Percentiles rank a stretch among this genome's conserved stretches.
phyloP scores from a whole-genome alignment of 2,888 invertebrate species.

The Pomacea canaliculata region DNA sequence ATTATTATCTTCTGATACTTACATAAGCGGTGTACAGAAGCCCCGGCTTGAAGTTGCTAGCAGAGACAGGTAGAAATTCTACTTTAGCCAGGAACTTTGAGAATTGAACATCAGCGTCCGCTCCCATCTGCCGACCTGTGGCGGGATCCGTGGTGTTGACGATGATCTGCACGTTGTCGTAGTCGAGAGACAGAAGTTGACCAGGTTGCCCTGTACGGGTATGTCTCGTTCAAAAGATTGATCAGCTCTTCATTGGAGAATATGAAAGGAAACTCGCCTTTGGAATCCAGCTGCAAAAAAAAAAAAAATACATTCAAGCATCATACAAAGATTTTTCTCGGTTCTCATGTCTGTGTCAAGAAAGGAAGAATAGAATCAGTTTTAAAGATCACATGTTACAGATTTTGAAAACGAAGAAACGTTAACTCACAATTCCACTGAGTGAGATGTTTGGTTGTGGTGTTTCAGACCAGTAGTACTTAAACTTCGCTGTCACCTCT shows the following conservation, averaged over 20 bases:
- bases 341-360: too few species aligned
- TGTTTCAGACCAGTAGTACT: conserved; percentile 32
- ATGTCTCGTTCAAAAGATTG: too few species aligned
- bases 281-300: conserved; percentile 8
- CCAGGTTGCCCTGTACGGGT: neutral
- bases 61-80: conserved; percentile 80
- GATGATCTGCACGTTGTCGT: conserved; percentile 27
- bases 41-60: conserved; percentile 89
- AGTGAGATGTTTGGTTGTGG: neutral
- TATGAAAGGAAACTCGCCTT: conserved; percentile 6
- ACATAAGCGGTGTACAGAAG: conserved; percentile 86
- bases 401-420: too few species aligned
- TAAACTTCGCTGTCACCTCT: conserved; percentile 76
- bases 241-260: conserved; percentile 4
- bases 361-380: too few species aligned
- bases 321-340: too few species aligned
- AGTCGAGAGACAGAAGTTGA: neutral
- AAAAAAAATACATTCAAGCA: neutral
- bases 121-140: conserved; percentile 87
- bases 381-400: too few species aligned
- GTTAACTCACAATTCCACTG: conserved; percentile 1
- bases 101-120: conserved; percentile 80
- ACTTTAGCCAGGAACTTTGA: conserved; percentile 79
- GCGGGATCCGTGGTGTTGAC: conserved; percentile 87
- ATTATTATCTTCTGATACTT: conserved; percentile 58